phyloP scores from a whole-genome alignment of 2,113 vertebrate genomes.

The Lamprologus tigripictilis region DNA sequence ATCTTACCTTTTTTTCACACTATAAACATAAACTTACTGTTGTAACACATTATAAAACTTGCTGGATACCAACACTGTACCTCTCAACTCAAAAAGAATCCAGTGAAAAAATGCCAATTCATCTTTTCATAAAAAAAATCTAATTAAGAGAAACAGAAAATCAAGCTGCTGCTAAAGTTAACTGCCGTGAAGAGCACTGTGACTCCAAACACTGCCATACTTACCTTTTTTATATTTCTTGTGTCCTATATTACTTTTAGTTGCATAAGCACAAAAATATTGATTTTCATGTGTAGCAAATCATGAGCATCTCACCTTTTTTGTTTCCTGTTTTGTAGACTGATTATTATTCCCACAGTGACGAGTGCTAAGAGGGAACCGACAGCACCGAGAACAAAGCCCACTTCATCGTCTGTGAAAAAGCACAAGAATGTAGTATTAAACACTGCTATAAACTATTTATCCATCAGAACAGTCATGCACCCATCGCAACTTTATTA shows the following conservation, averaged over 20 bases:
- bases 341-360: constrained; percentile 24
- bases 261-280: neutral
- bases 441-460: neutral
- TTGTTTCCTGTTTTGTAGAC: constrained; percentile 19
- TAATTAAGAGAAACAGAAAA: neutral
- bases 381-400: constrained; percentile 5
- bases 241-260: neutral
- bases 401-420: constrained; percentile 10
- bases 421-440: neutral
- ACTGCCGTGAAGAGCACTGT: neutral
- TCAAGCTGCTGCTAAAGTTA: neutral
- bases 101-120: rapidly evolving
- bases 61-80: neutral
- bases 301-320: constrained; percentile 16
- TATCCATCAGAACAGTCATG: neutral
- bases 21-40: neutral
- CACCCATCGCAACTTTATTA: rapidly evolving
- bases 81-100: neutral
- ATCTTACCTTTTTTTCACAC: neutral
- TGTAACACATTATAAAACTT: neutral
- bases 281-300: neutral
- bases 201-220: neutral
- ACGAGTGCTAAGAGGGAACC: constrained; percentile 14
- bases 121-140: neutral
- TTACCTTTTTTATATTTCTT: neutral